Percentiles rank a stretch among this genome's conserved stretches.
Conservation (phyloP, 2,113 vertebrate genomes). For the Cichladusa arquata region DNA sequence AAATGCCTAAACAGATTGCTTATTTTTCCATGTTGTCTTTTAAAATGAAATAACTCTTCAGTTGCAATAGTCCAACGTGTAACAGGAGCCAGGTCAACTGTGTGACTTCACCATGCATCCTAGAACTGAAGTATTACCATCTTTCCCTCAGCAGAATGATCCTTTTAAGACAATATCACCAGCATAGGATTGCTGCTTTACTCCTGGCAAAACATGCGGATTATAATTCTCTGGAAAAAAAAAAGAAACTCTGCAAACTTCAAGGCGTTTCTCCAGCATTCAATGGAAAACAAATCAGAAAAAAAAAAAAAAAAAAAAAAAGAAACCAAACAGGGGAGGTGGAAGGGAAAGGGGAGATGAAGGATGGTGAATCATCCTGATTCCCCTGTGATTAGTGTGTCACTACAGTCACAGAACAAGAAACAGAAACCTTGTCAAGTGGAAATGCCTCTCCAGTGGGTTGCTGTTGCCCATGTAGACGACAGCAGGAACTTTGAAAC, state of each 20-base stretch:
- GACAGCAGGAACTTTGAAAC: conserved; percentile 77
- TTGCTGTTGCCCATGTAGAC: conserved; percentile 68
- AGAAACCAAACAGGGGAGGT: not conserved
- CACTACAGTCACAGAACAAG: conserved; percentile 66
- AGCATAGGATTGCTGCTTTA: conserved; percentile 67
- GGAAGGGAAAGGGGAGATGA: conserved; percentile 45
- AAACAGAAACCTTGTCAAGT: conserved; percentile 63
- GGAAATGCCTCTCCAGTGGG: conserved; percentile 76
- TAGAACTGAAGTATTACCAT: conserved; percentile 68
- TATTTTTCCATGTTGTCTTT: conserved; percentile 67
- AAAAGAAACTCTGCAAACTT: conserved; percentile 61
- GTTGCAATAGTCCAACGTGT: conserved; percentile 64
- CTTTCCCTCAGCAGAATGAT: conserved; percentile 36
- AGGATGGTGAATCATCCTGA: conserved; percentile 73
- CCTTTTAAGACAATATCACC: conserved; percentile 45
- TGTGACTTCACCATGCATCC: conserved; percentile 63
- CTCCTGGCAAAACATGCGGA: conserved; percentile 75
- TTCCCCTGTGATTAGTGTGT: conserved; percentile 75
- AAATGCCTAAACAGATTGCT: conserved; percentile 71
- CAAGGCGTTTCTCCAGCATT: conserved; percentile 73
- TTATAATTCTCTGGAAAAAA: conserved; percentile 48
- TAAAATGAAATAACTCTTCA: conserved; percentile 63
- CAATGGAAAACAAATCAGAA: conserved; percentile 48
- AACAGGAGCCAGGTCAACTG: conserved; percentile 71
- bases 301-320: not conserved